A percentile compares a stretch with the other conserved stretches of the same genome.
These are phyloP conservation scores for Venusia cambrica DNA, from an alignment of 2,888 invertebrate genomes.

Conservation along the genomic window DNA sequence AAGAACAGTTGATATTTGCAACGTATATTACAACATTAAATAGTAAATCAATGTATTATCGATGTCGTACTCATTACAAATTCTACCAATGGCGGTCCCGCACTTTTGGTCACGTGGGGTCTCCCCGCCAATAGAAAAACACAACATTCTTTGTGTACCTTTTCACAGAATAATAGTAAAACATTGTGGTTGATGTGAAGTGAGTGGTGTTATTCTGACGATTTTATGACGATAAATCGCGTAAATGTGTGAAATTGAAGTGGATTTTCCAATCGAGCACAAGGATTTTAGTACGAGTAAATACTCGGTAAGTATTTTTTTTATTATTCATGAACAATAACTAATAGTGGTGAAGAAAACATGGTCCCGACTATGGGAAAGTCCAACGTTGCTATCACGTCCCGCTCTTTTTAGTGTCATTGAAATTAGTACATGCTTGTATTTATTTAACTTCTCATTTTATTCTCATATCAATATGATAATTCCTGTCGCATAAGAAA, in stretches of 20 bases:
- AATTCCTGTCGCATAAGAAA: constrained; percentile 5
- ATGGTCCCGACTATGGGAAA: constrained; percentile 61
- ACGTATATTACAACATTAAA: constrained; percentile 20
- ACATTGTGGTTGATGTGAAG: constrained; percentile 77
- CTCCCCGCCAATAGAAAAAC: constrained; percentile 66
- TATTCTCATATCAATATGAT: background rate
- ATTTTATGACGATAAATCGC: constrained; percentile 73
- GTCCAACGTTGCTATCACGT: constrained; percentile 65
- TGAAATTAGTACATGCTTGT: constrained; percentile 14
- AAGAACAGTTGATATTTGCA: too few relatives aligned
- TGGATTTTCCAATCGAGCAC: constrained; percentile 84
- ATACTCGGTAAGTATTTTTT: constrained; percentile 83
- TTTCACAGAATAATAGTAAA: constrained; percentile 75
- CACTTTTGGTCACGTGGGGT: constrained; percentile 74
- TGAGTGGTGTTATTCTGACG: constrained; percentile 79
- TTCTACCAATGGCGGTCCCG: constrained; percentile 62
- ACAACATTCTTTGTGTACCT: constrained; percentile 80
- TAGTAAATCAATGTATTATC: constrained; percentile 41
- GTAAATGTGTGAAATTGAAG: constrained; percentile 85
- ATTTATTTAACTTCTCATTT: background rate
- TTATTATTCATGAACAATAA: constrained; percentile 23
- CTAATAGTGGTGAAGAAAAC: constrained; percentile 50
- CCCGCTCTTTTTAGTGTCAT: constrained; percentile 79
- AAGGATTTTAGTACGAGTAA: constrained; percentile 84
- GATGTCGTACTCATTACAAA: constrained; percentile 49